Base-by-base conservation (phyloP, 2,797 vertebrate genomes). In the Neoniphon sammara region DNA sequence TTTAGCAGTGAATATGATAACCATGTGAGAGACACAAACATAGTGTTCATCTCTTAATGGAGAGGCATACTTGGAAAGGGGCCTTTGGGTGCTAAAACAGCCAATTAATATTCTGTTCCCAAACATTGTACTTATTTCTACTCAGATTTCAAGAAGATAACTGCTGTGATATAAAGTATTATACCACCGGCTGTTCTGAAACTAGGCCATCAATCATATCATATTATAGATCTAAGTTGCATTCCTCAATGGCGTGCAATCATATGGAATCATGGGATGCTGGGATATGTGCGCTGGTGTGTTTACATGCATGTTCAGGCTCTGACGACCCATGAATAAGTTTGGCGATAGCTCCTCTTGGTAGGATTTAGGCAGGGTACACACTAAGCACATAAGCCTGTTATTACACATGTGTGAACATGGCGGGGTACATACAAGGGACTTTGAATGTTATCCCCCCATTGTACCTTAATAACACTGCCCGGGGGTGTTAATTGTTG, bases 321-420 rank as follows among this genome's bases (percentile, higher is more conserved):
- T 85, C 68, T 59, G 31, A 59, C 5, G 85, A 80, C 66, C 84
- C 71, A 68, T 86, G 73, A 86, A 68, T 65, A 79, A 39, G 63
- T 75, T 60, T 80, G 84, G 89, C 56, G 87, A 92, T 88, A 60
- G 90, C 91, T 71, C 89, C 85, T 61, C 84, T 54, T 90, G 87
- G 87, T 87, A 73, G 85, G 84, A 66, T 89, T 90, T 87, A 85
- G 63, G 49, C 25, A 75, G 79, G 54, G 85, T 66, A 88, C 87
- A 85, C 55, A 49, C 70, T 91, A 92, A 94, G 91, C 86, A 83
- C 88, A 91, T 91, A 93, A 93, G 89, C 91, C 86, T 91, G 88
- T 93, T 93, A 94, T 92, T 88, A 93, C 89, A 93, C 89, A 89
- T 93, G 90, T 91, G 85, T 86, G 89, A 86, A 86, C 89, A 89